Evolutionary conservation across 2,888 invertebrate genomes (phyloP).

Genomic region (Eupithecia abbreviata): DNA sequence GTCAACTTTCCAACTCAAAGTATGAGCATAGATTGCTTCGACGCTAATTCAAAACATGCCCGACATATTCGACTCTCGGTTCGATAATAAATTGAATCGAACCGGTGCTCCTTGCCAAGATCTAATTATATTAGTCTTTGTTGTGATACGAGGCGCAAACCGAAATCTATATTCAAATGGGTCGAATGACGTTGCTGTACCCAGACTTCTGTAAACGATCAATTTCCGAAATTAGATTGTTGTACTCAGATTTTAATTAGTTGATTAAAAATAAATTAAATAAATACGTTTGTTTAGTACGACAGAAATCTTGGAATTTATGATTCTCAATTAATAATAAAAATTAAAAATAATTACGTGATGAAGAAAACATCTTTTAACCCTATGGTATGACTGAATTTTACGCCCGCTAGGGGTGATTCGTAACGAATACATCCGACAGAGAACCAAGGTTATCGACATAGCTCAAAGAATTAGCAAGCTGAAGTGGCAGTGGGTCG

Average conservation of each 20-base stretch:
- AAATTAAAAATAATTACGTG: too few relatives aligned
- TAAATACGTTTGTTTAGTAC: too few relatives aligned
- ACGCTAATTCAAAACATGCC: constrained; percentile 40
- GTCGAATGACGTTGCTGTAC: constrained; percentile 51
- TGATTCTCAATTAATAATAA: too few relatives aligned
- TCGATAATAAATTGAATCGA: constrained; percentile 65
- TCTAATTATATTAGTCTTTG: constrained; percentile 74
- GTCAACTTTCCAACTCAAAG: constrained; percentile 10
- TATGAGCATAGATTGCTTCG: constrained; percentile 32
- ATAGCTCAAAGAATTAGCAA: too few relatives aligned
- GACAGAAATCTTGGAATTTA: too few relatives aligned
- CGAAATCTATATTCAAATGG: constrained; percentile 46
- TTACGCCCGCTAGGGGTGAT: too few relatives aligned
- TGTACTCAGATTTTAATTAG: neutral
- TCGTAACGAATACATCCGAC: too few relatives aligned
- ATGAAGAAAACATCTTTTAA: too few relatives aligned
- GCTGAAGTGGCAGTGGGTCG: too few relatives aligned
- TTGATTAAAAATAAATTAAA: too few relatives aligned
- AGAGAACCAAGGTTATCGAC: too few relatives aligned
- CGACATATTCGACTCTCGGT: constrained; percentile 40
- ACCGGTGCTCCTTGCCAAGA: constrained; percentile 63
- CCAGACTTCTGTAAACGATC: constrained; percentile 39
- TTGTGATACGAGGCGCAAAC: constrained; percentile 50
- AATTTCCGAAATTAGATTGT: constrained; percentile 13
- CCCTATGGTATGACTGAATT: too few relatives aligned